These are phyloP conservation scores for Gadopsis marmoratus DNA, from an alignment of 2,797 vertebrate species.

Conservation along the genomic window DNA sequence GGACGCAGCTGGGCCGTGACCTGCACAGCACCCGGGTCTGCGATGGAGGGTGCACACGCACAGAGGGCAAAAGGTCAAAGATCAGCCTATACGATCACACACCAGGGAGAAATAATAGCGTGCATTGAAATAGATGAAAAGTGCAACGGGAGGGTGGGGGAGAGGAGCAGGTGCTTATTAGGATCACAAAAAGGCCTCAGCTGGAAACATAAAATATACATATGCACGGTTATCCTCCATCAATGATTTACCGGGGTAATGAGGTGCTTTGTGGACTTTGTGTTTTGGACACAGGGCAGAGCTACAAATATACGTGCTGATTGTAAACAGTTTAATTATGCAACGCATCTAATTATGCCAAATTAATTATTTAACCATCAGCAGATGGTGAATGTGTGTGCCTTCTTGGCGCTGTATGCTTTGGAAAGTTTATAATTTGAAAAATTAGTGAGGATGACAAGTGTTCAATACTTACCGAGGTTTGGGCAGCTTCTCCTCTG, in stretches of 20 bases:
- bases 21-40: constrained; percentile 97
- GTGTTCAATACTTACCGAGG: constrained; percentile 87
- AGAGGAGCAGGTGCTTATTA: constrained; percentile 74
- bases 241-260: constrained; percentile 79
- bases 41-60: constrained; percentile 69
- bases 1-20: constrained; percentile 91
- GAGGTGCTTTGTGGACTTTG: constrained; percentile 70
- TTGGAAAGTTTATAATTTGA: not conserved
- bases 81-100: constrained; percentile 60
- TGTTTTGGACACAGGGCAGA: constrained; percentile 61
- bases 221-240: constrained; percentile 76
- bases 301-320: constrained; percentile 59
- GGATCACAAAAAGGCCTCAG: constrained; percentile 75
- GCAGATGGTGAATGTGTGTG: constrained; percentile 76
- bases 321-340: constrained; percentile 82
- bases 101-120: constrained; percentile 64
- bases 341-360: constrained; percentile 80
- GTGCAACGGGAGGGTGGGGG: constrained; percentile 26
- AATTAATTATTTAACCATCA: constrained; percentile 83
- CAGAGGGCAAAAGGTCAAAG: constrained; percentile 74
- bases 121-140: constrained; percentile 60
- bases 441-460: not conserved
- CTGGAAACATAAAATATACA: constrained; percentile 82
- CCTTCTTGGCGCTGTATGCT: not conserved
- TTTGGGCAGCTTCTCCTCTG: constrained; percentile 96